These are phyloP conservation scores for Epizoanthus scotinus DNA, from an alignment of 92 coral and sea anemone genomes.

Conservation along the genomic window DNA sequence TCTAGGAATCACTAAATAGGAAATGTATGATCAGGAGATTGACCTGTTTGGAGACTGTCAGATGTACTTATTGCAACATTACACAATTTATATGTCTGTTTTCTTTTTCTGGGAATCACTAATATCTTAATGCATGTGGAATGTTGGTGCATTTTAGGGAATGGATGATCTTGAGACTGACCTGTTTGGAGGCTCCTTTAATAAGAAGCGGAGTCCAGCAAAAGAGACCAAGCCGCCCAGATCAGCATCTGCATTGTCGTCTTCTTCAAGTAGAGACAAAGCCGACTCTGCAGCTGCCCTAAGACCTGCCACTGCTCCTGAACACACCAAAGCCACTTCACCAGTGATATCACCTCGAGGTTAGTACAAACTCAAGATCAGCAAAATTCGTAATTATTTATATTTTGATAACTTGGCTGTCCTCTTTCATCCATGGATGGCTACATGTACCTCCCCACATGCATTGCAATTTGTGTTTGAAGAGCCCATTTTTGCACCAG, in stretches of 20 bases:
- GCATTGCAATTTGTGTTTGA: too few species aligned
- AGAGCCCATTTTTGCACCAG: too few species aligned
- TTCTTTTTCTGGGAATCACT: not conserved
- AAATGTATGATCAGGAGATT: constrained; percentile 89
- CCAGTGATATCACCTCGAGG: not conserved
- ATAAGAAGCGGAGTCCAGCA: constrained; percentile 46
- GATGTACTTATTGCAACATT: too few species aligned
- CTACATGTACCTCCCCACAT: too few species aligned
- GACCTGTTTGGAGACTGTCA: constrained; percentile 81
- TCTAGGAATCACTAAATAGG: constrained; percentile 42
- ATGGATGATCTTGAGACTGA: constrained; percentile 97
- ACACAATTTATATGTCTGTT: too few species aligned
- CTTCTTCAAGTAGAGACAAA: not conserved
- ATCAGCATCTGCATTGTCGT: constrained; percentile 7
- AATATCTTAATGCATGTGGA: not conserved
- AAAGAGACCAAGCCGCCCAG: constrained; percentile 18
- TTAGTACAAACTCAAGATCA: not conserved
- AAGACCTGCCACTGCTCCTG: constrained; percentile 45
- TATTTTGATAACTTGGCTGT: too few species aligned
- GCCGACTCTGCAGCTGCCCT: constrained; percentile 36
- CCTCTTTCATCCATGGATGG: too few species aligned
- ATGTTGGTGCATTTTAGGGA: constrained; percentile 49
- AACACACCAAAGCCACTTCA: constrained; percentile 9
- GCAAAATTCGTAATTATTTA: too few species aligned
- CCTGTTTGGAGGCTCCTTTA: constrained; percentile 87